Evolutionary conservation across 2,113 vertebrate species (phyloP), one percentile per base, ranked within the genome.

Genomic region (Circaetus gallicus): DNA sequence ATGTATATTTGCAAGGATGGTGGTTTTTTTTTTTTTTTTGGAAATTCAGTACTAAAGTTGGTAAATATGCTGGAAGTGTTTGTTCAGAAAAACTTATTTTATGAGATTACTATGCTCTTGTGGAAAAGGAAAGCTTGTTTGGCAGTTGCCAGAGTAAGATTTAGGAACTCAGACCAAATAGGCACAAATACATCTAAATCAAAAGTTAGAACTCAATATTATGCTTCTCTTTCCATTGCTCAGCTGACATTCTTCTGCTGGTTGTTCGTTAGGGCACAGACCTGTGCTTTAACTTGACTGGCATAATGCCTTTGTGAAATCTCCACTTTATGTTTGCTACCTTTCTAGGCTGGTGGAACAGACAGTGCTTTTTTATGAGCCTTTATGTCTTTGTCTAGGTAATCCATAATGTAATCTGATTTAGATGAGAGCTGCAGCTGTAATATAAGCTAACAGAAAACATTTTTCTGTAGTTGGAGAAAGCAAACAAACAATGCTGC

Each of bases 251-350:
- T n/a, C 55, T 62, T 53, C 42, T 80, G 52, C 42, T 22, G 24
- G 3, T 26, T 21, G 38, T 34, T 74, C 9, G 0, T 43, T 13
- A 40, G 45, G 55, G 8, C 43, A 18, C 40, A 2, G 50, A 26
- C 32, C 43, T 42, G 73, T 15, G n/a, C 73, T 69, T 26, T 7
- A 49, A 53, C 65, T 26, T 16, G 14, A 1, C 7, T 20, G 38
- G 40, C 21, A 0, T 17, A 22, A 38, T 34, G 62, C 40, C 21
- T 3, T 10, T 52, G 15, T 65, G 31, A 13, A 67, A 36, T 36
- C 31, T 17, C 25, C 25, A 2, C 6, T 0, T 15, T 34, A 26
- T 4, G 13, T 58, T 73, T 53, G 53, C 28, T 49, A 0, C 56
- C 36, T 74, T 71, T 78, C 42, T 52, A 4, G 6, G 15, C 50